Percentiles rank a stretch among this genome's conserved stretches.
These are phyloP conservation scores for Halocynthia aurantium DNA, from an alignment of 23 tunicate species.

Conservation along the genomic window DNA sequence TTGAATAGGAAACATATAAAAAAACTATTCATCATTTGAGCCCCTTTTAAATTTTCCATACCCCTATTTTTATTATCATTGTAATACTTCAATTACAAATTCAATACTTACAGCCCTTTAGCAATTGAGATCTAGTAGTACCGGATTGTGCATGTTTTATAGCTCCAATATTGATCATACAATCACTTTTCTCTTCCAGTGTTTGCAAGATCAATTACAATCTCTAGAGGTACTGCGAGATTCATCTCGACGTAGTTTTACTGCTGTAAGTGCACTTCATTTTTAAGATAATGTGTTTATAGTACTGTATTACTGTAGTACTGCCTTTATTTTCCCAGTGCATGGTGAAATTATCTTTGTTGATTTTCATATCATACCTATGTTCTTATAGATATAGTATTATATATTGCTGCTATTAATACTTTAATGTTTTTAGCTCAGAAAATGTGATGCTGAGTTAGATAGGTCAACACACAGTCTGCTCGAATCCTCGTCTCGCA, in stretches of 20 bases:
- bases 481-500: background rate
- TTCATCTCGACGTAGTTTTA: constrained; percentile 20
- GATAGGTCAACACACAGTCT: background rate
- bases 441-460: background rate
- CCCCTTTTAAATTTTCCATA: too few species aligned
- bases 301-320: background rate
- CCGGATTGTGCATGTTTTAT: background rate
- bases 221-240: constrained; percentile 26
- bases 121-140: background rate
- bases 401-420: background rate
- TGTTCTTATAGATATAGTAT: background rate
- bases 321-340: background rate
- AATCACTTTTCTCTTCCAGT: constrained; percentile 17
- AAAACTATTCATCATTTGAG: too few species aligned
- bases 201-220: constrained; percentile 43
- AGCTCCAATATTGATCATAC: background rate
- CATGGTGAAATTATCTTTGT: background rate
- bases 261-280: constrained; percentile 17
- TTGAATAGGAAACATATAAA: too few species aligned
- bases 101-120: background rate
- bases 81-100: constrained; percentile 1
- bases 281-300: background rate
- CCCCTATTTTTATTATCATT: background rate
- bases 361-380: background rate
- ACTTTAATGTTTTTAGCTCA: background rate